A percentile compares a stretch with the other conserved stretches of the same genome.
phyloP scores from a whole-genome alignment of 2,888 invertebrate genomes.

The Thyatira batis region DNA sequence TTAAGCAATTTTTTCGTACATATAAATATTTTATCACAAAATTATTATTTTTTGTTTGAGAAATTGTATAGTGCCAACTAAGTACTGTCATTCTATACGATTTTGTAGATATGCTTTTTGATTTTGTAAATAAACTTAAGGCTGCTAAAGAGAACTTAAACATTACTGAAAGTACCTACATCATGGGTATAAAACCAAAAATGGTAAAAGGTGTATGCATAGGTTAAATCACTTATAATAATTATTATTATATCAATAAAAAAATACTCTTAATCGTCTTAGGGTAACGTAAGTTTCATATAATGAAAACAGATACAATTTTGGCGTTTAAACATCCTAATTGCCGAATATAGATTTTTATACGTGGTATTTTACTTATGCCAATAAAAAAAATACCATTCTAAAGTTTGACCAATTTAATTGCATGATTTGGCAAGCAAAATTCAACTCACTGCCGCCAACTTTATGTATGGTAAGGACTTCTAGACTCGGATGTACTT shows the following conservation, averaged over 20 bases:
- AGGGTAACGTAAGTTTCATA: not conserved
- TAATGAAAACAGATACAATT: not conserved
- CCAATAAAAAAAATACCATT: not conserved
- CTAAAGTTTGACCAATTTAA: not conserved
- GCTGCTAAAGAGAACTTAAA: not conserved
- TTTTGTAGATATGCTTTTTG: conserved; percentile 10
- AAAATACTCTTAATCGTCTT: not conserved
- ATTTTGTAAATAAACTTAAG: not conserved
- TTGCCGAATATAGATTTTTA: not conserved
- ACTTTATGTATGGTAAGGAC: not conserved
- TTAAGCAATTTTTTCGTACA: not conserved
- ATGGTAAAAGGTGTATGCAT: no score
- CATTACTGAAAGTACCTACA: no score
- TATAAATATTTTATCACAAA: not conserved
- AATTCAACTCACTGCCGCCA: not conserved
- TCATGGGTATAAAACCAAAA: no score
- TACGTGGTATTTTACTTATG: not conserved
- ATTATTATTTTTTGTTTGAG: conserved; percentile 1
- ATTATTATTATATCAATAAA: no score
- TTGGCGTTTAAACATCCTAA: not conserved
- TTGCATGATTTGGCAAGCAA: not conserved
- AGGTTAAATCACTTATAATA: no score
- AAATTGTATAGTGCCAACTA: conserved; percentile 52
- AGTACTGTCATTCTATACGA: conserved; percentile 35
- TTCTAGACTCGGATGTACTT: not conserved